Conservation (phyloP, 2,113 vertebrate species). For the Potamarius usumacintae region DNA sequence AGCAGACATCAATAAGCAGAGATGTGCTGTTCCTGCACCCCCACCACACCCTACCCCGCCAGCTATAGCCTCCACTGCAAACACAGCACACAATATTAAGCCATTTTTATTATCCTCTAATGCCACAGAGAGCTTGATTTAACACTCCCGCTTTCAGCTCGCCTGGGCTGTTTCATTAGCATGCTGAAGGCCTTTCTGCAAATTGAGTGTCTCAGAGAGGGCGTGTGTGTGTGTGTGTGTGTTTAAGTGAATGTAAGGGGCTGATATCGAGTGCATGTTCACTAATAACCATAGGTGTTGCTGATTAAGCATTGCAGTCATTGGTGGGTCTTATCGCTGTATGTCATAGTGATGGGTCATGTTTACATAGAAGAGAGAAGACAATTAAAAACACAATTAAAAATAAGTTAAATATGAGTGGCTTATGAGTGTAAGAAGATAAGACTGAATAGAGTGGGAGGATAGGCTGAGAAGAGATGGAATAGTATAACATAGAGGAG, state of each 20-base stretch:
- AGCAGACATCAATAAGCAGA: constrained; percentile 73
- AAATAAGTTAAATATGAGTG: constrained; percentile 2
- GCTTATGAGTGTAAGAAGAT: background rate
- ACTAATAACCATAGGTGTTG: constrained; percentile 58
- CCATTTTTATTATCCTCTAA: constrained; percentile 74
- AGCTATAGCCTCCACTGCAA: constrained; percentile 45
- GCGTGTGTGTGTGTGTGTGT: constrained; percentile 37
- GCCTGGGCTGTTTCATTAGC: constrained; percentile 69
- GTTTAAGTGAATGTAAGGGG: constrained; percentile 49
- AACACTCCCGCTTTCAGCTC: constrained; percentile 62
- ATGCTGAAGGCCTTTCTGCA: constrained; percentile 65
- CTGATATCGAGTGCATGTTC: constrained; percentile 55
- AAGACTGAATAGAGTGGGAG: background rate
- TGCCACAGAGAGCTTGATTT: constrained; percentile 65
- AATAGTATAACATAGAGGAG: background rate
- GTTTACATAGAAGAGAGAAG: background rate
- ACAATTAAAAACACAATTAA: constrained; percentile 47
- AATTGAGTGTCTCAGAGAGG: constrained; percentile 37
- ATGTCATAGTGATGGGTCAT: constrained; percentile 52
- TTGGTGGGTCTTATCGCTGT: constrained; percentile 47
- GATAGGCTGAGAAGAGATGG: background rate
- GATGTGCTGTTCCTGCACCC: constrained; percentile 55
- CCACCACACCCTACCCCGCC: background rate
- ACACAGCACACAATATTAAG: constrained; percentile 43
- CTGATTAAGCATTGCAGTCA: constrained; percentile 67